Base-by-base conservation (phyloP, 1,140 invertebrate genomes). In the Calephelis nemesis region DNA sequence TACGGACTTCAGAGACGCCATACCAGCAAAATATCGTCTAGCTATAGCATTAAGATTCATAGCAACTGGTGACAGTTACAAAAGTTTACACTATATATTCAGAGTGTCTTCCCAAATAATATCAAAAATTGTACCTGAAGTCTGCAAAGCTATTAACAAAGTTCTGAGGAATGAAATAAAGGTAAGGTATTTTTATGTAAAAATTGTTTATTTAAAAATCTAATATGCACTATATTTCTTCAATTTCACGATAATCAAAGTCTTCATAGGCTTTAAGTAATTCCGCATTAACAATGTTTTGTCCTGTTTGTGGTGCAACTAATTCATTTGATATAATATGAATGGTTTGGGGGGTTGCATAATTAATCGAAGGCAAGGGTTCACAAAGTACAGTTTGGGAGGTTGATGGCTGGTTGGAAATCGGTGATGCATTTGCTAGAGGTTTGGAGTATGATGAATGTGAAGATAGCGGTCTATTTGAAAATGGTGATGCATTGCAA, bases 41-140 rank as follows among this genome's bases (percentile, higher is more conserved):
- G 75, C 75, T 15, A 71, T 82, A 39, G 78, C 78, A 39, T 64
- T 81, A 64, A 65, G 76, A 72, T 82, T 79, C 73, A 66, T 82
- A 10, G 78, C 78, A 69, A 72, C 69, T 65, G 76, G 77, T 66
- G 78, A 84, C 63, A 72, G 62, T 64, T 81, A 76, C 62, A 73
- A 68, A 72, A 79, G 76, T 67, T 52, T 82, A 12, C 74, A 75
- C 68, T 84, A 75, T 52, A 70, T 81, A 47, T 84, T 84, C 52
- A 81, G 82, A 74, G 71, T 84, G 54, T 82, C 78, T 47, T 47
- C 42, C 62, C 63, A 73, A 65, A 63, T 69, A 42, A 78, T 83
- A 66, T 80, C 81, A 66, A 68, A 42, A 76, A 78, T 67, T 48
- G 69, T 77, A 19, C 15, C 15, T 64, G 71, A 78, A 72, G 76